Base-by-base conservation (phyloP, 2,113 vertebrate species). In the Saguinus midas region DNA sequence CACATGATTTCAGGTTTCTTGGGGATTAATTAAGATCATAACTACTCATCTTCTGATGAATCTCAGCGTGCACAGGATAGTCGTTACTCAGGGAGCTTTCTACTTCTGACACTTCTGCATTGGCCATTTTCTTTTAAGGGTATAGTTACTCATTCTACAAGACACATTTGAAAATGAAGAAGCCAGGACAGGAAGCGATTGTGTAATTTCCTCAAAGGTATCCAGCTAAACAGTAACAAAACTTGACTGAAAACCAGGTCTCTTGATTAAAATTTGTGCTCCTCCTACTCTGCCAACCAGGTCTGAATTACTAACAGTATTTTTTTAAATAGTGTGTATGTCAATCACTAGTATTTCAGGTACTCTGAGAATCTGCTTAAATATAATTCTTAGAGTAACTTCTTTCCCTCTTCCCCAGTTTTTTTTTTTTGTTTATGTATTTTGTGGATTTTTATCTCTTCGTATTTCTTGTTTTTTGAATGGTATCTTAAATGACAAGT, bases 281-380 rank as follows among this genome's bases (percentile, higher is more conserved):
- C 12, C 29, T 75, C 40, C 72, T 72, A 32, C 1, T 94, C 52
- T 58, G 2, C 23, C 76, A 81, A 40, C 18, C 12, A 87, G 23
- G 25, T 48, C 57, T 78, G 40, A 81, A 25, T 85, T 29, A 48
- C 16, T 32, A 83, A 68, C 8, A 76, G 3, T 32, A 18, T 32
- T 14, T 48, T 50, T 13, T 50, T 50, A 27, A 55, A 21, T 6
- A 48, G 0, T n/a, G 1, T 6, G 3, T 48, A 25, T 57, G 5
- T 86, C 32, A 86, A 23, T 27, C 6, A 11, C 48, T 43, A 43
- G 4, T 4, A 52, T 95, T 86, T 91, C 25, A 2, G 18, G 3
- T 50, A 18, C 14, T 70, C 35, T 76, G 61, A 40, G 29, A 61
- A 43, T 87, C 7, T 43, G 16, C 1, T 16, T 20, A 23, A 18